A percentile compares a stretch with the other conserved stretches of the same genome.
phyloP scores from a whole-genome alignment of 2,113 vertebrate genomes.

The Oxyruncus cristatus region DNA sequence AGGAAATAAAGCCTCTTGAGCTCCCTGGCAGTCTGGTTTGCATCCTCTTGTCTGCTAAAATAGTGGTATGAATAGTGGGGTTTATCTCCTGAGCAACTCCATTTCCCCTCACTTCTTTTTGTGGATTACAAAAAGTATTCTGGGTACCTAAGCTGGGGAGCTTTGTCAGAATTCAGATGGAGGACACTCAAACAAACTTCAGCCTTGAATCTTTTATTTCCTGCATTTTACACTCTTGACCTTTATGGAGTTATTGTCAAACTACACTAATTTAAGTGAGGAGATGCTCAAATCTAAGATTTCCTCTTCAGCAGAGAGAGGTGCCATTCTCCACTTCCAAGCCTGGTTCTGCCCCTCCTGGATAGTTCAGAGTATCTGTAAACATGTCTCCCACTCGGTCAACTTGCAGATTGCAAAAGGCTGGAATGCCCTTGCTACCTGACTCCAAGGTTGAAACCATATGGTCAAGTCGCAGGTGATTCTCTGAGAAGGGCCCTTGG shows the following conservation, averaged over 20 bases:
- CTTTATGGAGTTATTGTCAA: neutral
- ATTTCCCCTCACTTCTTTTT: neutral
- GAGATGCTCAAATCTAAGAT: neutral
- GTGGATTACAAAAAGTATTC: neutral
- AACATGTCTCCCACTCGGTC: neutral
- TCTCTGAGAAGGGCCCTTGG: slow-evolving; percentile 65
- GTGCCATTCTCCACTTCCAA: neutral
- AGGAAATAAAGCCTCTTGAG: slow-evolving; percentile 28
- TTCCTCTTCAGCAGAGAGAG: neutral
- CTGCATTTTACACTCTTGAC: neutral
- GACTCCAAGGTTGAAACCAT: slow-evolving; percentile 69
- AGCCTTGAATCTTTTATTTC: neutral
- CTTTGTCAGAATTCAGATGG: neutral
- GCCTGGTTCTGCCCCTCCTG: neutral
- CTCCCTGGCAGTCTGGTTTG: slow-evolving; percentile 4
- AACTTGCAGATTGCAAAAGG: neutral
- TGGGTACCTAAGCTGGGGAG: neutral
- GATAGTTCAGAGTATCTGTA: neutral
- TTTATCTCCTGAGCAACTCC: neutral
- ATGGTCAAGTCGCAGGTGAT: slow-evolving; percentile 63
- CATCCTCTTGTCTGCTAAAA: neutral
- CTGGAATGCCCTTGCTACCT: slow-evolving; percentile 61
- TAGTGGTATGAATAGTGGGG: neutral
- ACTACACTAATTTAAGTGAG: neutral
- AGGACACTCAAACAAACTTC: neutral